Percentiles rank a stretch among this genome's conserved stretches.
Conservation (phyloP, 2,888 invertebrate genomes). For the Pristionchus exspectatus region DNA sequence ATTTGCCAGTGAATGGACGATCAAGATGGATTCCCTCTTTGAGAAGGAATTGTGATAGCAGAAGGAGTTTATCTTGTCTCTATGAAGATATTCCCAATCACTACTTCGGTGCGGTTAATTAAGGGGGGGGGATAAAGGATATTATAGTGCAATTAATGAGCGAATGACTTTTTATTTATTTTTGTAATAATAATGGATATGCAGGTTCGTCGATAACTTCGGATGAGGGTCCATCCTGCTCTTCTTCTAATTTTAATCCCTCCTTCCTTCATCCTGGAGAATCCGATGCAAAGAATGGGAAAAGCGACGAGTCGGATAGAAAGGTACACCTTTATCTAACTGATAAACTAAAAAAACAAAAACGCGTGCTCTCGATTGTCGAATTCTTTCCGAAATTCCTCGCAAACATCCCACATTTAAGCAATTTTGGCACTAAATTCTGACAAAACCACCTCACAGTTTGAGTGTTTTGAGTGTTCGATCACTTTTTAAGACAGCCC, state of each 20-base stretch:
- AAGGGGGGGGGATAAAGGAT: background rate
- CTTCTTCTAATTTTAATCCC: slow-evolving; percentile 27
- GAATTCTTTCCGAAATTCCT: too few species aligned
- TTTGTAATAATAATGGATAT: background rate
- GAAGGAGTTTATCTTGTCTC: slow-evolving; percentile 43
- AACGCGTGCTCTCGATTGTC: too few species aligned
- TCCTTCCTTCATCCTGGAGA: slow-evolving; percentile 24
- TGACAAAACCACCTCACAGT: too few species aligned
- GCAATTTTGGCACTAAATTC: too few species aligned
- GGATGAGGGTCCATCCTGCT: slow-evolving; percentile 19
- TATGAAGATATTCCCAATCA: slow-evolving; percentile 44
- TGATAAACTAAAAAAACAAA: too few species aligned
- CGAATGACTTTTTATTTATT: background rate
- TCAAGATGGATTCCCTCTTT: background rate
- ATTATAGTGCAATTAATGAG: background rate
- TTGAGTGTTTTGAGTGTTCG: too few species aligned
- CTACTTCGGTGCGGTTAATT: slow-evolving; percentile 21
- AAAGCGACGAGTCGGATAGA: background rate
- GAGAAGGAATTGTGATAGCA: slow-evolving; percentile 38
- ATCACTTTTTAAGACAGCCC: too few species aligned
- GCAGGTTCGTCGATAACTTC: slow-evolving; percentile 39
- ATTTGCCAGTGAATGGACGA: slow-evolving; percentile 12
- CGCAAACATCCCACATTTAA: too few species aligned
- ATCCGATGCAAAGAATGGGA: background rate
- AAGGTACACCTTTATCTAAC: background rate